These are phyloP conservation scores for Albula goreensis DNA, from an alignment of 2,113 vertebrate genomes.

Conservation along the genomic window DNA sequence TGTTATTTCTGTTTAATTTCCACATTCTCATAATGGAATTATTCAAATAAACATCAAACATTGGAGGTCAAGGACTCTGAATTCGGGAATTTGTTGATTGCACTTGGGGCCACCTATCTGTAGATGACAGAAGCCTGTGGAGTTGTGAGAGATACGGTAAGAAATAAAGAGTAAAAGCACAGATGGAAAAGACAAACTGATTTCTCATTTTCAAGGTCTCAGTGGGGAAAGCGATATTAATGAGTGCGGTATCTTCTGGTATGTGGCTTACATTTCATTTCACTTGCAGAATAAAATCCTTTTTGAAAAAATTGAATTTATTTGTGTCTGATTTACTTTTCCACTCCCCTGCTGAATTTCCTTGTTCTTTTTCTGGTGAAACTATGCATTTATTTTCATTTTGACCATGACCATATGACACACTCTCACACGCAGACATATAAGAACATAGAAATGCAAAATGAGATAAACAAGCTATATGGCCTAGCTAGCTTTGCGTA, in stretches of 20 bases:
- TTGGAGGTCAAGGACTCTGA: too few relatives aligned
- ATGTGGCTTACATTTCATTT: not conserved
- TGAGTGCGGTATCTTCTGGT: not conserved
- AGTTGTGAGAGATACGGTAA: not conserved
- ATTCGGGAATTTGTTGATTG: too few relatives aligned
- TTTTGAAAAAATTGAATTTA: not conserved
- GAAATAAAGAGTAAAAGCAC: not conserved
- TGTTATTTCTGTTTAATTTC: too few relatives aligned
- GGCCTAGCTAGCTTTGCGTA: too few relatives aligned
- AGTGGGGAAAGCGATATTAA: not conserved
- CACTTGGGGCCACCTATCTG: too few relatives aligned
- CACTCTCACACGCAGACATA: too few relatives aligned
- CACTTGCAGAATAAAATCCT: too few relatives aligned
- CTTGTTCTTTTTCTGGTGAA: not conserved
- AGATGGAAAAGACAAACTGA: not conserved
- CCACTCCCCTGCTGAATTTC: not conserved
- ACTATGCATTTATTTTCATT: not conserved
- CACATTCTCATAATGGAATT: too few relatives aligned
- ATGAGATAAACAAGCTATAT: too few relatives aligned
- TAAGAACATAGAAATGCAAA: too few relatives aligned
- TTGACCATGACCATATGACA: not conserved
- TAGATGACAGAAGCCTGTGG: not conserved
- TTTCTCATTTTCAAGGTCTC: not conserved
- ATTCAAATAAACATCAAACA: too few relatives aligned
- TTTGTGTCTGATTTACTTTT: not conserved